These are phyloP conservation scores for Drosophila fulvimacula DNA, from an alignment of 2,888 invertebrate species.

Conservation along the genomic window DNA sequence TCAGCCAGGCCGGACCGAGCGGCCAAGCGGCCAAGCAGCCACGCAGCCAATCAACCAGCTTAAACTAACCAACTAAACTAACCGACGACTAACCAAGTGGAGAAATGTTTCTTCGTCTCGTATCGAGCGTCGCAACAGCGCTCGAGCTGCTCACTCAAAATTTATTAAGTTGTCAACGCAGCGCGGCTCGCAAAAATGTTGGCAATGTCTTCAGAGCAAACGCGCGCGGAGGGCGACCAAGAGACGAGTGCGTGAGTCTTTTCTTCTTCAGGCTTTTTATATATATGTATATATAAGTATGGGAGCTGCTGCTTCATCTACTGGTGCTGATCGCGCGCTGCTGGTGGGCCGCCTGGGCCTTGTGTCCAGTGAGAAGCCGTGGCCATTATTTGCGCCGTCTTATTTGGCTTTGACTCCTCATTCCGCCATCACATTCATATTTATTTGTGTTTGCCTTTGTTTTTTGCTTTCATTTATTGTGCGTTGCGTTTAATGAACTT, in stretches of 20 bases:
- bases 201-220: slow-evolving; percentile 53
- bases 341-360: slow-evolving; percentile 54
- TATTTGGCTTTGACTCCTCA: slow-evolving; percentile 49
- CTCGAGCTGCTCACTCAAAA: slow-evolving; percentile 62
- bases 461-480: slow-evolving; percentile 31
- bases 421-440: slow-evolving; percentile 43
- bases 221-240: neutral
- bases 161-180: slow-evolving; percentile 78
- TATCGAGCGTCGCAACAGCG: slow-evolving; percentile 8
- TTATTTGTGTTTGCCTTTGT: slow-evolving; percentile 19
- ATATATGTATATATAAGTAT: slow-evolving; percentile 12
- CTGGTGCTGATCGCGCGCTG: slow-evolving; percentile 39
- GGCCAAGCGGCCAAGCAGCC: slow-evolving; percentile 5
- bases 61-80: slow-evolving; percentile 44
- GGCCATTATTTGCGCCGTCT: slow-evolving; percentile 64
- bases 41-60: slow-evolving; percentile 33
- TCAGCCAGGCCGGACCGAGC: slow-evolving; percentile 35
- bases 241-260: slow-evolving; percentile 25
- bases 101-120: slow-evolving; percentile 34
- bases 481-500: slow-evolving; percentile 74
- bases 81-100: slow-evolving; percentile 30
- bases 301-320: slow-evolving; percentile 13
- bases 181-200: slow-evolving; percentile 66
- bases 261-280: neutral
- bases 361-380: slow-evolving; percentile 45